Conservation (phyloP, 2,113 vertebrate species). For the Aleadryas rufinucha region DNA sequence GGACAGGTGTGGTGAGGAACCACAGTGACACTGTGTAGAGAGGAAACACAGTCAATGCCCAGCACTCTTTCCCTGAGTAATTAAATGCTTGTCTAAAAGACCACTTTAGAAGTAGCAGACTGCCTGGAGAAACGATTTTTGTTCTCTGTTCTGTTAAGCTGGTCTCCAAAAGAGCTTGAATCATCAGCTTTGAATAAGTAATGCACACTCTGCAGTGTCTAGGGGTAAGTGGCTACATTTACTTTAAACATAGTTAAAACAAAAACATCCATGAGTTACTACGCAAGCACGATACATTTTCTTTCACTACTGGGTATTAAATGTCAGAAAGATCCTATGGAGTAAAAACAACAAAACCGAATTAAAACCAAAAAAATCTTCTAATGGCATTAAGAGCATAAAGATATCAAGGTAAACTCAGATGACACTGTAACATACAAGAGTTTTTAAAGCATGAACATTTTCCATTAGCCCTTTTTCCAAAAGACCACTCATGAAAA, state of each 20-base stretch:
- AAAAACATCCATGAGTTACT: neutral
- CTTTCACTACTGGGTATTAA: neutral
- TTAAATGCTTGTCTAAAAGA: neutral
- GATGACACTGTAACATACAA: neutral
- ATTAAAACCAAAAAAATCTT: neutral
- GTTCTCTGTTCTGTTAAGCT: neutral
- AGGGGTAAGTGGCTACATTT: neutral
- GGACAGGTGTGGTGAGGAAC: neutral
- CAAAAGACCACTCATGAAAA: neutral
- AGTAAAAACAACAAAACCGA: neutral
- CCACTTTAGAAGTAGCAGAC: neutral
- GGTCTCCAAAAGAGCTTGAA: neutral
- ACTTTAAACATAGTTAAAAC: neutral
- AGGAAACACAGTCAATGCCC: neutral
- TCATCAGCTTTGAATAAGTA: neutral
- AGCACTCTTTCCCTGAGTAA: neutral
- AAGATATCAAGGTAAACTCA: neutral
- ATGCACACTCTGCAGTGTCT: neutral
- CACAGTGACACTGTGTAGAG: neutral
- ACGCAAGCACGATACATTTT: neutral
- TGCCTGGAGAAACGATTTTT: neutral
- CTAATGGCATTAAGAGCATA: neutral
- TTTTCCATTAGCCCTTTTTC: neutral
- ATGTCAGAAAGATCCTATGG: neutral
- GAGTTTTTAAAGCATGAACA: neutral